A percentile compares a stretch with the other conserved stretches of the same genome.
phyloP scores from a whole-genome alignment of 2,888 invertebrate genomes.

The Chymomyza amoena region DNA sequence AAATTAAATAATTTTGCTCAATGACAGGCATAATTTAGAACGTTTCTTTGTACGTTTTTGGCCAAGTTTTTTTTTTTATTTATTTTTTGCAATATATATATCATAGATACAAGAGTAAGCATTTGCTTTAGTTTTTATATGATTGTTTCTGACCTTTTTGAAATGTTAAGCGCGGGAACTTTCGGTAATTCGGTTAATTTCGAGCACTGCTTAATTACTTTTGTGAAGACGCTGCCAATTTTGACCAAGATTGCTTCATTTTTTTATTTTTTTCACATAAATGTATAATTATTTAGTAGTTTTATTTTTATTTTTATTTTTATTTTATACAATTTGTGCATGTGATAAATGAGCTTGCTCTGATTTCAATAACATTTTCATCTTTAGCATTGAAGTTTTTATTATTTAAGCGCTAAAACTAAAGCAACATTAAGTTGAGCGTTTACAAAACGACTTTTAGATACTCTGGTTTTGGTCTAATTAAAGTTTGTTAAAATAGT shows the following conservation, averaged over 20 bases:
- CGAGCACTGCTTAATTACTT: conserved; percentile 3
- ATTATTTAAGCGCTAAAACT: neutral
- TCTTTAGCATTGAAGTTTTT: conserved; percentile 59
- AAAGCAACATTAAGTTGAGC: too few relatives aligned
- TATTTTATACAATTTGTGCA: conserved; percentile 21
- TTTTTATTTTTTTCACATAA: neutral
- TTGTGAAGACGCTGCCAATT: conserved; percentile 18
- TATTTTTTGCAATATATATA: too few relatives aligned
- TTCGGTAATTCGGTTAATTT: neutral
- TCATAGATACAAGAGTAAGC: neutral
- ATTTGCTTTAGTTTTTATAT: neutral
- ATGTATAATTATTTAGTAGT: neutral
- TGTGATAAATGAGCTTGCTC: conserved; percentile 68
- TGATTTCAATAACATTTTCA: conserved; percentile 58
- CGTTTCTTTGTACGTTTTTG: conserved; percentile 46
- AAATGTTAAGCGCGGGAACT: conserved; percentile 6
- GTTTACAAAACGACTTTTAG: too few relatives aligned
- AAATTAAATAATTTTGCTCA: conserved; percentile 53
- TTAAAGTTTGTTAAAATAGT: too few relatives aligned
- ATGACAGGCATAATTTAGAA: conserved; percentile 53
- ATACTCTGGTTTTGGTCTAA: too few relatives aligned
- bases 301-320: neutral
- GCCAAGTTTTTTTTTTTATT: neutral
- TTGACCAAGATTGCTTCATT: neutral
- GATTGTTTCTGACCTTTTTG: conserved; percentile 19